Evolutionary conservation across 2,113 vertebrate species (phyloP).

Genomic region (Apus apus): DNA sequence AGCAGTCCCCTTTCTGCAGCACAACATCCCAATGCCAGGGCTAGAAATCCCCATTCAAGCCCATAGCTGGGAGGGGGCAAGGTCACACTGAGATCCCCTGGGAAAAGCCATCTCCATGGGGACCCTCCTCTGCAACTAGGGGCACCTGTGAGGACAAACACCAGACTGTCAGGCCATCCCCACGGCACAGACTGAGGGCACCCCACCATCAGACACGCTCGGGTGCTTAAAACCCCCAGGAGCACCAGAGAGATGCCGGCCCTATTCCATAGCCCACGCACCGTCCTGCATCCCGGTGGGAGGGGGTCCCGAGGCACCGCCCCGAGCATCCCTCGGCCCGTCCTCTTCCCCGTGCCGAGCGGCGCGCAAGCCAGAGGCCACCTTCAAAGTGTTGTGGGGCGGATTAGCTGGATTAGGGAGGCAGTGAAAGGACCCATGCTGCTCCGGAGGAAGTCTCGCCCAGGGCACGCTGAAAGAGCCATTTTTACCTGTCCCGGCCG

Average conservation of each 20-base stretch:
- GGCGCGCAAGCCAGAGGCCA: conserved; percentile 79
- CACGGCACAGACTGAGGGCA: rapidly evolving
- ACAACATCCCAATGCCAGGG: background rate
- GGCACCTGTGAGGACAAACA: background rate
- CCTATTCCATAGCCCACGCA: background rate
- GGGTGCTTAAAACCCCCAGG: background rate
- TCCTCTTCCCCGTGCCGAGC: conserved; percentile 32
- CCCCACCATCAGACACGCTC: rapidly evolving
- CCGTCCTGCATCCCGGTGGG: background rate
- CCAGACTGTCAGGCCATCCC: rapidly evolving
- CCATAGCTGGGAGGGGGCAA: background rate
- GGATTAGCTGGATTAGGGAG: conserved; percentile 96
- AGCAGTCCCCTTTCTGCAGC: background rate
- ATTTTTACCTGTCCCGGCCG: conserved; percentile 82
- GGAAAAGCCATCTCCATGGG: background rate
- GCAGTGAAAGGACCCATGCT: conserved; percentile 90
- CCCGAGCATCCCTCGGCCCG: background rate
- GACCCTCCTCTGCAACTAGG: background rate
- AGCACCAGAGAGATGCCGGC: background rate
- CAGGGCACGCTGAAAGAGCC: conserved; percentile 86
- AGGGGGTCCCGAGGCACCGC: background rate
- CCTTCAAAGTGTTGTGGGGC: conserved; percentile 91
- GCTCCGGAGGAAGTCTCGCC: conserved; percentile 88
- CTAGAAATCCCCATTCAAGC: background rate
- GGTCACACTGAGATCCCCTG: background rate